Evolutionary conservation across 2,888 invertebrate species (phyloP), one percentile per base, ranked within the genome.

Genomic region (Alsophila aescularia): DNA sequence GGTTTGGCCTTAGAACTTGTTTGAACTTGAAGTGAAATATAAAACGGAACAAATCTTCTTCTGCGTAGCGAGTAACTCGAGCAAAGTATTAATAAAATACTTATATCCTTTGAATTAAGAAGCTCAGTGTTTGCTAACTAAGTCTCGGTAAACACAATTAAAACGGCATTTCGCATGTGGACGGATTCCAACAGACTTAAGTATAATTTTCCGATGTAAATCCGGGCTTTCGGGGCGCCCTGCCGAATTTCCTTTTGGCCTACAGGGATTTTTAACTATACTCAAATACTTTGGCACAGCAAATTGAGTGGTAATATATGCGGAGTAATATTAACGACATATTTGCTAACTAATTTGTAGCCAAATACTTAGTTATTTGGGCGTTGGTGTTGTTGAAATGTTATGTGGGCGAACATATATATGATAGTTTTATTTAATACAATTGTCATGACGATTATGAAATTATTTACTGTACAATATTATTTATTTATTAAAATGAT

Each of bases 131-230:
- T 85, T 79, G 77, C 72, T 73, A 79, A 83, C 78, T 79, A 80
- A 80, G 83, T 83, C 83, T 81, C 69, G 63, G 81, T 77, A 87
- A 87, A 87, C 83, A 86, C 84, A 87, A 87, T 88, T 86, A 87
- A 87, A 85, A 81, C 71, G 77, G 74, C 78, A 84, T 87, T 81
- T 79, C 79, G 80, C 79, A 77, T 85, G 81, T 86, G 84, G 79
- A 77, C 71, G 78, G 79, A 81, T 81, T 81, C 72, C 73, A 70
- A 75, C 67, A 72, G 82, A 78, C 77, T 86, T 81, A 77, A 73
- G 79, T 79, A 82, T 84, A 84, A 85, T 87, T 85, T 84, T 78
- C 78, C 73, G 70, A 72, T 75, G 81, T 79, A 81, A 85, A 82
- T 81, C 82, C 79, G 66, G 75, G 81, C 74, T 83, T 81, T 79